Base-by-base conservation (phyloP, 2,113 vertebrate species). In the Cyanoliseus patagonus region DNA sequence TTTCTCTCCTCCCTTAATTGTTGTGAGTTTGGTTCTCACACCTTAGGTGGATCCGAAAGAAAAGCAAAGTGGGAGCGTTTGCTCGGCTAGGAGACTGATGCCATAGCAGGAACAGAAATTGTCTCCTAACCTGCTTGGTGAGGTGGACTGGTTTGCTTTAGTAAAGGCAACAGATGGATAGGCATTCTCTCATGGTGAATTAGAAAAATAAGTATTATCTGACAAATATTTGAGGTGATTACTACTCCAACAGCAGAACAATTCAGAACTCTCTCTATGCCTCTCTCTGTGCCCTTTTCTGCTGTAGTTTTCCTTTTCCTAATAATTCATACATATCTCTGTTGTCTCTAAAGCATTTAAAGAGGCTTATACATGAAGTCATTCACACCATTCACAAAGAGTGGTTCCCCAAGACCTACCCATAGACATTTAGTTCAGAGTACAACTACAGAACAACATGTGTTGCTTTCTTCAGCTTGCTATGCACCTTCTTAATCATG, bases 151-250 rank as follows among this genome's bases (percentile, higher is more conserved):
- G 16, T 61, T 89, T 91, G 47, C 33, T 41, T 47, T 84, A 41
- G 66, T 37, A 66, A 82, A 69, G 30, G 18, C 55, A 39, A 31
- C 42, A 19, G 44, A 63, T 74, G 41, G 47, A 25, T 68, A 53
- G 37, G 33, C 17, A 52, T 84, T 89, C 47, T 74, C 12, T 64
- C 24, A 49, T 62, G 53, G 69, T 64, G 66, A 95, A 74, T 84
- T 87, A 84, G 66, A 81, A 94, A 49, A 91, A 75, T 51, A 88
- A 94, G 70, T 82, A 55, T 84, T 84, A 75, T 51, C 42, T 75
- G 46, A 64, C 74, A 86, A 66, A 89, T 94, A 94, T 76, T 85
- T 91, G 69, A 77, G 68, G 46, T 6, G 11, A 72, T 75, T 82
- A 39, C 57, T 76, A 72, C 24, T 84, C 33, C 20, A 75, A 62